phyloP scores from a whole-genome alignment of 2,888 invertebrate genomes.

The Bedellia somnulentella region DNA sequence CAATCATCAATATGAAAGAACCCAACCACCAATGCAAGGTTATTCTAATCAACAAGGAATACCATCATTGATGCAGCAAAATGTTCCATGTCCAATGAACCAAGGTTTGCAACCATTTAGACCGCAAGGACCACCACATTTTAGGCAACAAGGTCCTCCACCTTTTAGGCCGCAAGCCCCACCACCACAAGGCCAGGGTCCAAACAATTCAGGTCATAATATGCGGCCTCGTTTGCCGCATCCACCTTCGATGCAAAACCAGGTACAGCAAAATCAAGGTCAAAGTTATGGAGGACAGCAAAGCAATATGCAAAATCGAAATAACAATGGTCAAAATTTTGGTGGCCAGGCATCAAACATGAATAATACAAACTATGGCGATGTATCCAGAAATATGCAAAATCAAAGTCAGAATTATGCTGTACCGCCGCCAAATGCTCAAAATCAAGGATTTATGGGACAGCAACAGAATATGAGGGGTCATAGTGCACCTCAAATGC shows the following conservation, averaged over 20 bases:
- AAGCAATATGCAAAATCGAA: too few relatives aligned
- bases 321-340: too few relatives aligned
- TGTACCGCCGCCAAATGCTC: too few relatives aligned
- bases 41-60: not conserved
- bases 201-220: conserved; percentile 11
- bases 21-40: conserved; percentile 10
- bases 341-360: too few relatives aligned
- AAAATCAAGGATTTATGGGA: not conserved
- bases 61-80: not conserved
- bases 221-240: too few relatives aligned
- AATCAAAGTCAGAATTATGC: too few relatives aligned
- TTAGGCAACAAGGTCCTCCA: conserved; percentile 9
- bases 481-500: not conserved
- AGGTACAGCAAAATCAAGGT: not conserved
- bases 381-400: too few relatives aligned
- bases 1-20: conserved; percentile 14
- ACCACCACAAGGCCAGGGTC: conserved; percentile 8
- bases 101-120: conserved; percentile 8
- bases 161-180: too few relatives aligned
- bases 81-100: conserved; percentile 11
- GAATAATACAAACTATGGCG: too few relatives aligned
- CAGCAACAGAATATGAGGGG: too few relatives aligned
- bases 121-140: conserved; percentile 2
- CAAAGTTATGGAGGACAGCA: too few relatives aligned
- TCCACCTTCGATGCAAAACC: too few relatives aligned